Evolutionary conservation across 2,888 invertebrate genomes (phyloP).

Genomic region (Cerceris ruficornis): DNA sequence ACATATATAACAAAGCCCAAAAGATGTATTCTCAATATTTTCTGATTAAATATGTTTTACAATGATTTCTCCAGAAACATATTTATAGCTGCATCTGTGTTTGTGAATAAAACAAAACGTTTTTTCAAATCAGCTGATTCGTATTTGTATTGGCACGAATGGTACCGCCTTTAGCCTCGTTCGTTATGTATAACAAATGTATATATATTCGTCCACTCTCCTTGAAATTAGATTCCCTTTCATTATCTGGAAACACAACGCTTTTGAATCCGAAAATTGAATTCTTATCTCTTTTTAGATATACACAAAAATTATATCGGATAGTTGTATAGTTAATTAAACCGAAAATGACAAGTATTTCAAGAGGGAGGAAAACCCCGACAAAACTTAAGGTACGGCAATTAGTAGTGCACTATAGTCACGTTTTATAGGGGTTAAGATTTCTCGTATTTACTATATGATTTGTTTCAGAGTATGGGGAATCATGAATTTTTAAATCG

Average conservation of each 20-base stretch:
- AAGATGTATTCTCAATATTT: neutral
- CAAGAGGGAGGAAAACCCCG: constrained; percentile 83
- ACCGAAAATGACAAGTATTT: constrained; percentile 83
- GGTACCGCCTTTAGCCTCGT: constrained; percentile 15
- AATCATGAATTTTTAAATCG: constrained; percentile 91
- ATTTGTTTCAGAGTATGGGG: constrained; percentile 84
- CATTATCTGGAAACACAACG: neutral
- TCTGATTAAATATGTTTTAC: neutral
- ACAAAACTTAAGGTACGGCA: constrained; percentile 83
- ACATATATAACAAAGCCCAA: neutral
- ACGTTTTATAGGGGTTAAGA: constrained; percentile 7
- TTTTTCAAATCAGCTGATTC: constrained; percentile 25
- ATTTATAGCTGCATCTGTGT: neutral
- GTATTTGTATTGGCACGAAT: constrained; percentile 41
- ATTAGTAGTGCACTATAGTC: neutral
- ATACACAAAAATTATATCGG: neutral
- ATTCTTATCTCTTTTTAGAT: neutral
- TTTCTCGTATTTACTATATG: no score
- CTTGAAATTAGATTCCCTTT: constrained; percentile 21
- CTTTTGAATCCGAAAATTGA: constrained; percentile 1
- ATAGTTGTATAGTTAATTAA: neutral
- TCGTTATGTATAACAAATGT: constrained; percentile 30
- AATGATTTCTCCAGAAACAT: neutral
- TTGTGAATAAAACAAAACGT: neutral
- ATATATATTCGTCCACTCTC: constrained; percentile 24